Evolutionary conservation across 37 sponge, comb jelly and placozoan genomes (phyloP), one percentile per base, ranked within the genome.

Genomic region (Chondrosia reniformis): DNA sequence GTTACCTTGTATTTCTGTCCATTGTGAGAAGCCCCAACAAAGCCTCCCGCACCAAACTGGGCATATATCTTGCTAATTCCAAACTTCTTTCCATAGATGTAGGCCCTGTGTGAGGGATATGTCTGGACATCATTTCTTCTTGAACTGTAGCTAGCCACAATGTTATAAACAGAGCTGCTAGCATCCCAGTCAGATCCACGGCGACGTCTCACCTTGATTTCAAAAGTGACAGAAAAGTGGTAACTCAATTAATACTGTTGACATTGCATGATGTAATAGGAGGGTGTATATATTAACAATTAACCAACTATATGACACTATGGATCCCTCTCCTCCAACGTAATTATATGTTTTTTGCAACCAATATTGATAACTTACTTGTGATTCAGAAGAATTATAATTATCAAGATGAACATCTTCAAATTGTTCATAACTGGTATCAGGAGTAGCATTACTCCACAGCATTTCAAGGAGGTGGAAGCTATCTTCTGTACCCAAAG

Each of bases 1-100:
- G 3, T 64, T 36, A 69, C 72, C 72, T 69, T 69, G 72, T 69
- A 69, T 40, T 69, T 37, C 36, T 69, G 72, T 69, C 72, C 72
- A 69, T 69, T 57, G 25, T 57, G 21, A 37, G 34, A 37, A 59
- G 77, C 67, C 21, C 87, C 87, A 56, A 41, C 72, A 76, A 86
- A 86, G 21, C 66, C 87, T 38, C 87, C 87, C 19, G 77, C 71
- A 24, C 79, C 81, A 27, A 81, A 22, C 22, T 76, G 76, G 2
- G 63, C 58, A 39, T 86, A 62, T 28, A 81, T 46, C 43, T 86
- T 80, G 5, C 33, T 44, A 44, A 71, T 66, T 41, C 87, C 87
- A 81, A 81, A 45, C 38, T 64, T 81, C 45, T 86, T 81, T n/a
- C 87, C 81, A 81, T 82, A 86, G 0, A 86, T 76, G 73, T 77